Evolutionary conservation across 2,797 vertebrate genomes (phyloP).

Genomic region (Gallinago solitaria): DNA sequence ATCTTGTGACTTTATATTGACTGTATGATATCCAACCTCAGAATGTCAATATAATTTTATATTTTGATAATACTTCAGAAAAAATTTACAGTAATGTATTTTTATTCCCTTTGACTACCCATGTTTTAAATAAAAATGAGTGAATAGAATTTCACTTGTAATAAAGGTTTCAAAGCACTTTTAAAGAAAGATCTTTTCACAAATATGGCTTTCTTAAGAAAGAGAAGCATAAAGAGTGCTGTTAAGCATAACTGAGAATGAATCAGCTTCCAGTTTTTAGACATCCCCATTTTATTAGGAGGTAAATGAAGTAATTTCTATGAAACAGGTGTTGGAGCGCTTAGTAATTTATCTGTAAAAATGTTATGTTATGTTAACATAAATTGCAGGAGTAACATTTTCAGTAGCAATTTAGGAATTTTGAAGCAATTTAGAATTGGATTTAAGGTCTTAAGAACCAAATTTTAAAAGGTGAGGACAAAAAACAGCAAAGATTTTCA

Average conservation of each 20-base stretch:
- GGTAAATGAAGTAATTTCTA: background rate
- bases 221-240: background rate
- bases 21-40: background rate
- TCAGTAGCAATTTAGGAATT: background rate
- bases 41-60: background rate
- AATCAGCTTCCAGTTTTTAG: background rate
- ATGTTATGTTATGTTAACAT: background rate
- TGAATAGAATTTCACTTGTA: background rate
- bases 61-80: background rate
- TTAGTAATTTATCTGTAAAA: background rate
- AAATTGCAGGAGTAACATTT: background rate
- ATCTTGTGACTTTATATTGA: background rate
- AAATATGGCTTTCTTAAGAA: background rate
- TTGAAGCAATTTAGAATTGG: background rate
- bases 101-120: background rate
- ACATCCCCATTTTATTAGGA: background rate
- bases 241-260: background rate
- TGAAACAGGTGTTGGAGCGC: background rate
- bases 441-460: background rate
- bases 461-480: background rate
- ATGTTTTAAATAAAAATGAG: background rate
- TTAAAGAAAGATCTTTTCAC: background rate
- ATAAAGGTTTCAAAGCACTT: background rate
- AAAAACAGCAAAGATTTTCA: background rate
- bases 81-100: background rate